phyloP scores from a whole-genome alignment of 2,797 vertebrate genomes.

The Vipera ursinii region DNA sequence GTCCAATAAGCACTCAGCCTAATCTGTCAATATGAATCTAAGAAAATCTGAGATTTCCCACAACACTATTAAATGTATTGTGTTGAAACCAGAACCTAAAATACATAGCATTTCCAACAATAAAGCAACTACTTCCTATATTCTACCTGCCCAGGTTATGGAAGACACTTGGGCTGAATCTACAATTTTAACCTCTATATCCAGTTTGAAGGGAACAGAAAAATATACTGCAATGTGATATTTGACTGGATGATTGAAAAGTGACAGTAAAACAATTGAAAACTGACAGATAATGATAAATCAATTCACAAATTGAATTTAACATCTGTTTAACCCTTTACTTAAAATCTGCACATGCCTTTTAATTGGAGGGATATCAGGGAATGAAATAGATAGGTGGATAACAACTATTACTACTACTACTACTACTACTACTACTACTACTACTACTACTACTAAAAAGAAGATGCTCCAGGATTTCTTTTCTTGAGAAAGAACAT shows the following conservation, averaged over 20 bases:
- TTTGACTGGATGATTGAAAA: neutral
- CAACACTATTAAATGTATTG: neutral
- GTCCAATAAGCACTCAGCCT: neutral
- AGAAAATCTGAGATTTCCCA: neutral
- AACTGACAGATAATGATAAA: neutral
- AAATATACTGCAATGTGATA: neutral
- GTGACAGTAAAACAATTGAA: neutral
- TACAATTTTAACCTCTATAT: neutral
- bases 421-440: too few relatives aligned
- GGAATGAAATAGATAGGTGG: neutral
- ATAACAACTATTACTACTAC: neutral
- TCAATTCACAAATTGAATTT: neutral
- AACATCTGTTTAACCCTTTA: neutral
- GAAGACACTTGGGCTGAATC: neutral
- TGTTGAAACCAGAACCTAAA: neutral
- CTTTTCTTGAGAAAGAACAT: neutral
- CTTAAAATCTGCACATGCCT: neutral
- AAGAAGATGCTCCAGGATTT: neutral
- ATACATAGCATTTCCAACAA: neutral
- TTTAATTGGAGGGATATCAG: neutral
- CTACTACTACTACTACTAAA: neutral
- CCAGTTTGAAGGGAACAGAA: neutral
- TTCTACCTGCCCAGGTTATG: neutral
- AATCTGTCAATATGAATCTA: neutral
- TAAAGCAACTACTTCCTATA: neutral